Evolutionary conservation across 2,113 vertebrate genomes (phyloP).

Genomic region (Chaetodon trifascialis): DNA sequence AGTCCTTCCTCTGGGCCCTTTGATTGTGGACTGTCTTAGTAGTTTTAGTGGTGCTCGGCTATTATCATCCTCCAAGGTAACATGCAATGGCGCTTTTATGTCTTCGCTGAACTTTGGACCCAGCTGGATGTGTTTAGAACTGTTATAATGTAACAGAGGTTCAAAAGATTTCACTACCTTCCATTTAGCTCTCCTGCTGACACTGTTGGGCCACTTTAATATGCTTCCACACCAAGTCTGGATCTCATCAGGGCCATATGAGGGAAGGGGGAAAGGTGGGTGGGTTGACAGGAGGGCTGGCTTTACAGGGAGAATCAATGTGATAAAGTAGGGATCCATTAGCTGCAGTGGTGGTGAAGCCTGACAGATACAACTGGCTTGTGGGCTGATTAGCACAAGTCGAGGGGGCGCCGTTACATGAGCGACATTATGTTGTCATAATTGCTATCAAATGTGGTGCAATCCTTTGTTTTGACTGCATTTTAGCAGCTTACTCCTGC

Average conservation of each 20-base stretch:
- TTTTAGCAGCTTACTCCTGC: slow-evolving; percentile 14
- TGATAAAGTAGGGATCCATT: slow-evolving; percentile 78
- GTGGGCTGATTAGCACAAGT: slow-evolving; percentile 65
- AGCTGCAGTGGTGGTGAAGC: slow-evolving; percentile 75
- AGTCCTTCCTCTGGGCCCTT: slow-evolving; percentile 78
- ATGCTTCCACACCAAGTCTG: slow-evolving; percentile 86
- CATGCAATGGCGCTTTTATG: slow-evolving; percentile 84
- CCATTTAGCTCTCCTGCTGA: slow-evolving; percentile 88
- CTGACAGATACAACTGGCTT: slow-evolving; percentile 72
- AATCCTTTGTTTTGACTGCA: slow-evolving; percentile 26
- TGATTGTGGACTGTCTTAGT: slow-evolving; percentile 85
- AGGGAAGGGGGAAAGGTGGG: slow-evolving; percentile 74
- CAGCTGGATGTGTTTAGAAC: slow-evolving; percentile 89
- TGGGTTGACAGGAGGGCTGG: slow-evolving; percentile 68
- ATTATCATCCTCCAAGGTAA: slow-evolving; percentile 86
- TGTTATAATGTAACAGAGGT: slow-evolving; percentile 89
- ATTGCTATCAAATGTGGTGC: slow-evolving; percentile 38
- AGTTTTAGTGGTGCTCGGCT: slow-evolving; percentile 83
- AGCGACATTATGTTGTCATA: slow-evolving; percentile 42
- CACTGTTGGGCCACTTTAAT: slow-evolving; percentile 87
- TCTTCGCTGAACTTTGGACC: slow-evolving; percentile 87
- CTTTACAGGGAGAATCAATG: slow-evolving; percentile 72
- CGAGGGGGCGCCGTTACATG: slow-evolving; percentile 26
- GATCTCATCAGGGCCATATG: slow-evolving; percentile 87
- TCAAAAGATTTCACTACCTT: slow-evolving; percentile 89